These are phyloP conservation scores for Poecilia wingei DNA, from an alignment of 2,797 vertebrate genomes.

Conservation along the genomic window DNA sequence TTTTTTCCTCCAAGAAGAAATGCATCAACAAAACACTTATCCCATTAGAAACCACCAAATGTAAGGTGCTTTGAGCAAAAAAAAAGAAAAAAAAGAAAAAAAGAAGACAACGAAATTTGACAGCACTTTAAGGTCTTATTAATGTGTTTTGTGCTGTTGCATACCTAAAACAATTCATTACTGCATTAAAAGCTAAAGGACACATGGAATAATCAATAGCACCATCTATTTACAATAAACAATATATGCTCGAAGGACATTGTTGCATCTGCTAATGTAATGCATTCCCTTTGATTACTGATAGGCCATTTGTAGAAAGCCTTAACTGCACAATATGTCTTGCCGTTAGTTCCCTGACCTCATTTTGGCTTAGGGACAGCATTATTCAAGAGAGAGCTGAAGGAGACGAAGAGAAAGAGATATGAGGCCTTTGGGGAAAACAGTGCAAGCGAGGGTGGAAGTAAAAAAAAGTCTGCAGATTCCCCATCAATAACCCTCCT, in stretches of 20 bases:
- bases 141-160: slow-evolving; percentile 9
- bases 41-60: background rate
- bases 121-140: slow-evolving; percentile 17
- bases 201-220: slow-evolving; percentile 47
- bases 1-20: slow-evolving; percentile 4
- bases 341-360: slow-evolving; percentile 78
- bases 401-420: slow-evolving; percentile 61
- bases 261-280: slow-evolving; percentile 62
- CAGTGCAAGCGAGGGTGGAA: slow-evolving; percentile 39
- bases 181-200: slow-evolving; percentile 27
- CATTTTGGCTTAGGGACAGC: slow-evolving; percentile 79
- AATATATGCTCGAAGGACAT: slow-evolving; percentile 26
- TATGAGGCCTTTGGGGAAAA: slow-evolving; percentile 56
- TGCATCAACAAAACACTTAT: background rate
- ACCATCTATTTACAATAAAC: slow-evolving; percentile 43
- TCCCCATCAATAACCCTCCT: slow-evolving; percentile 79
- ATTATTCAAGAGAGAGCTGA: slow-evolving; percentile 76
- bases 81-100: background rate
- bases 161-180: slow-evolving; percentile 22
- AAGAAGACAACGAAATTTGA: background rate
- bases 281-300: slow-evolving; percentile 72
- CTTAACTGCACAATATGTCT: slow-evolving; percentile 74
- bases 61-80: background rate
- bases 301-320: slow-evolving; percentile 70
- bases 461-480: slow-evolving; percentile 62